Evolutionary conservation across 2,888 invertebrate genomes (phyloP).

Genomic region (Idaea dimidiata): DNA sequence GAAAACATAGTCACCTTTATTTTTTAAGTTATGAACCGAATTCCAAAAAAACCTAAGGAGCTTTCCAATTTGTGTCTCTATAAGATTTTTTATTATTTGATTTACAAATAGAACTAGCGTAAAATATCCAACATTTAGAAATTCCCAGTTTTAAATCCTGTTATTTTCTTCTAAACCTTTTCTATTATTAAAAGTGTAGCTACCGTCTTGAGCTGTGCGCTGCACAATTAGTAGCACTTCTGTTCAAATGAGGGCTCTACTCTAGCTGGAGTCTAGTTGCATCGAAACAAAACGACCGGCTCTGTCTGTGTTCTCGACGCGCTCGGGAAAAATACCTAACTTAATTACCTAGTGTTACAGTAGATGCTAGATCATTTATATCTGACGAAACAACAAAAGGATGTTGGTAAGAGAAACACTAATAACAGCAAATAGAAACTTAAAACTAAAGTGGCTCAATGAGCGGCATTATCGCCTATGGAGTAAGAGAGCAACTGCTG

Average conservation of each 20-base stretch:
- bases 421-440: too few relatives aligned
- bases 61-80: too few relatives aligned
- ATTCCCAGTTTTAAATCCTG: neutral
- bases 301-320: neutral
- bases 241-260: neutral
- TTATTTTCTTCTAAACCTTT: neutral
- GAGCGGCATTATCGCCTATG: too few relatives aligned
- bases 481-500: too few relatives aligned
- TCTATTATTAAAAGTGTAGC: neutral
- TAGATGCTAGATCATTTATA: too few relatives aligned
- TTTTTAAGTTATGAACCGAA: too few relatives aligned
- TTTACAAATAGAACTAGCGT: neutral
- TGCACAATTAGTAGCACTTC: neutral
- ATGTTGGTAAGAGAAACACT: too few relatives aligned
- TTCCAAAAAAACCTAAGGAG: too few relatives aligned
- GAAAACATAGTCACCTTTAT: too few relatives aligned
- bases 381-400: too few relatives aligned
- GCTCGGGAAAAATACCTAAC: neutral
- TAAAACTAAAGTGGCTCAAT: too few relatives aligned
- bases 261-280: neutral
- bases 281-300: neutral
- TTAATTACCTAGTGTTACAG: neutral
- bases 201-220: neutral
- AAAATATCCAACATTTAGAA: neutral
- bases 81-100: too few relatives aligned